Base-by-base conservation (phyloP, 2,888 invertebrate genomes). In the Cryptocephalus moraei region DNA sequence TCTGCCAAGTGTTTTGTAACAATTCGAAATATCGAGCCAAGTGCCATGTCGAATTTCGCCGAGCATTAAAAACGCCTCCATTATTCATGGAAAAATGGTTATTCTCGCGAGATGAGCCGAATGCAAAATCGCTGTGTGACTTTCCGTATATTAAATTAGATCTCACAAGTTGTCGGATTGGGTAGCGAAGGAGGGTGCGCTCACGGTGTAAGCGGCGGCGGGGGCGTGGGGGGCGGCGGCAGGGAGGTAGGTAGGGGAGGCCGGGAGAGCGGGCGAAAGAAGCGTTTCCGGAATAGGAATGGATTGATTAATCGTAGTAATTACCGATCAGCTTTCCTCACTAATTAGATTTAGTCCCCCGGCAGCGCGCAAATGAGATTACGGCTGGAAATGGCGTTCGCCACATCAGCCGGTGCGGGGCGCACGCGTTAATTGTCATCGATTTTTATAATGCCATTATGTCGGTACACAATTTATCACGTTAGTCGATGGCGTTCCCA, bases 281-380 rank as follows among this genome's bases (percentile, higher is more conserved):
- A 65, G 59, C 60, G 61, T 61, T 62, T 62, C 57, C 62, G 62
- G 63, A 66, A 67, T 63, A 65, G 69, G 69, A 69, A 66, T 63
- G 66, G 70, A 72, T 73, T 74, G 75, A 75, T 75, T 75, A 75
- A 75, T 75, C 72, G 72, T 64, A 66, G 73, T 73, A 74, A 75
- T 75, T 75, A 74, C 73, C 69, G 73, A 73, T 73, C 72, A 70
- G 71, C 68, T 70, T 69, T 68, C 69, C 62, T n/a, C 65, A 67
- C 68, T 70, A 70, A 70, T 70, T 70, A 69, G 70, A 69, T 70
- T 69, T 69, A 62, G 67, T 67, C 67, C 65, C 67, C 64, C 42
- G 42, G 41, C 61, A 60, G 62, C 59, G 61, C 65, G 65, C 66
- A 71, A 72, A 72, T 69, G 71, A 71, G 71, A 71, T 72, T 72